A percentile compares a stretch with the other conserved stretches of the same genome.
Conservation (phyloP, 64 coral and sea anemone species). For the Montipora cactus region DNA sequence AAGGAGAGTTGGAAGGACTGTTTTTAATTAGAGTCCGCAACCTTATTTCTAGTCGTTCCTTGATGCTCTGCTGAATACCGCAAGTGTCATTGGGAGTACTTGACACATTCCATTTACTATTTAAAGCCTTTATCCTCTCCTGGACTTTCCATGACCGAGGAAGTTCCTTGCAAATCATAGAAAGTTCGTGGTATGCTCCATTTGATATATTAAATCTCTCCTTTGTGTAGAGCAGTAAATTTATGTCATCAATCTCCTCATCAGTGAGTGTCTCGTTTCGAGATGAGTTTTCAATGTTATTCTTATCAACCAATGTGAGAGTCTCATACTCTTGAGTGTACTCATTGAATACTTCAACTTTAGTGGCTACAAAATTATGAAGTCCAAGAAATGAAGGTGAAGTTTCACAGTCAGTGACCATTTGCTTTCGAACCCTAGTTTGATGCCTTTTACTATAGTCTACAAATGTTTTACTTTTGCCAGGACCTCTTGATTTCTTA, state of each 20-base stretch:
- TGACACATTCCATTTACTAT: neutral
- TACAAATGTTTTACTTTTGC: no score
- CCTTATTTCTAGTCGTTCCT: slow-evolving; percentile 4
- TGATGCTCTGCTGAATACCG: neutral
- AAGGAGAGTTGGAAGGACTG: neutral
- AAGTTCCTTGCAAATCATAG: neutral
- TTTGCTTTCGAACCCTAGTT: no score
- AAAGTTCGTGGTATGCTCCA: neutral
- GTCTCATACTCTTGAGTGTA: no score
- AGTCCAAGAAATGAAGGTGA: no score
- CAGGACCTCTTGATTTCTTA: no score
- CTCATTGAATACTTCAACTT: no score
- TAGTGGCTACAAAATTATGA: no score
- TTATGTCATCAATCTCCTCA: slow-evolving; percentile 3
- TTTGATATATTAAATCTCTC: slow-evolving; percentile 46
- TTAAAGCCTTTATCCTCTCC: slow-evolving; percentile 1
- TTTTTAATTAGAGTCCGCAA: neutral
- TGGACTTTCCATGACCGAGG: neutral
- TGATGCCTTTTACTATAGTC: no score
- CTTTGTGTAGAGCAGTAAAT: neutral
- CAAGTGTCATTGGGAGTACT: neutral
- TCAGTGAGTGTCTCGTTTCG: no score
- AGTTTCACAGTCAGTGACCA: no score
- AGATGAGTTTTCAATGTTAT: no score
- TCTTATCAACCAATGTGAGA: no score